Percentiles rank a stretch among this genome's conserved stretches.
These are phyloP conservation scores for Drosophila nannoptera DNA, from an alignment of 1,140 invertebrate genomes.

Conservation along the genomic window DNA sequence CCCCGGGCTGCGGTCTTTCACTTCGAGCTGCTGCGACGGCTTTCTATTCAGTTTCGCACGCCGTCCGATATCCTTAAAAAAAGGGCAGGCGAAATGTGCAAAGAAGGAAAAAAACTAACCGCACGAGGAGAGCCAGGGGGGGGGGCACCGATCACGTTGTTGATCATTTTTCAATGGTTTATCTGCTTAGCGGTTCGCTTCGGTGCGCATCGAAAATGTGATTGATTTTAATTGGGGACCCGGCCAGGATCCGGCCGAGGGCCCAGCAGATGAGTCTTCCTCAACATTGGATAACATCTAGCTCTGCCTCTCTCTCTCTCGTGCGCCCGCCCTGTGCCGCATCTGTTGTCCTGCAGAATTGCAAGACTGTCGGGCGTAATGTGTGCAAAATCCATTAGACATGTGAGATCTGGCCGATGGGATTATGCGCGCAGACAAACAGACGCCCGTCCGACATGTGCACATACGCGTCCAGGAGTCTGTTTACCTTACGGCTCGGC, in stretches of 20 bases:
- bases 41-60: conserved; percentile 52
- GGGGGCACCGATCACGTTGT: conserved; percentile 34
- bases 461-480: conserved; percentile 2
- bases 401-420: conserved; percentile 66
- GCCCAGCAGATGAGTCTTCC: conserved; percentile 41
- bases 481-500: neutral
- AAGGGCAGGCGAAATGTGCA: conserved; percentile 16
- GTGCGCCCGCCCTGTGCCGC: conserved; percentile 37
- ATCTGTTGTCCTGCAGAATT: conserved; percentile 39
- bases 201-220: conserved; percentile 60
- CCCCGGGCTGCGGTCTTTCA: conserved; percentile 1
- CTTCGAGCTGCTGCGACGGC: conserved; percentile 6
- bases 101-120: conserved; percentile 25
- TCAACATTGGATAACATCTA: conserved; percentile 54
- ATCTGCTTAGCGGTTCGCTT: conserved; percentile 58
- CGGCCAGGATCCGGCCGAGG: conserved; percentile 14
- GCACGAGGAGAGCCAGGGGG: conserved; percentile 1
- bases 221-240: conserved; percentile 71
- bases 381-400: conserved; percentile 74
- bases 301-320: conserved; percentile 12
- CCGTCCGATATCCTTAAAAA: conserved; percentile 30
- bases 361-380: conserved; percentile 41
- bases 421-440: conserved; percentile 48
- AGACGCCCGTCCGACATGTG: conserved; percentile 11
- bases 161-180: conserved; percentile 54